Conservation (phyloP, 2,797 vertebrate genomes). For the Argya squamiceps region DNA sequence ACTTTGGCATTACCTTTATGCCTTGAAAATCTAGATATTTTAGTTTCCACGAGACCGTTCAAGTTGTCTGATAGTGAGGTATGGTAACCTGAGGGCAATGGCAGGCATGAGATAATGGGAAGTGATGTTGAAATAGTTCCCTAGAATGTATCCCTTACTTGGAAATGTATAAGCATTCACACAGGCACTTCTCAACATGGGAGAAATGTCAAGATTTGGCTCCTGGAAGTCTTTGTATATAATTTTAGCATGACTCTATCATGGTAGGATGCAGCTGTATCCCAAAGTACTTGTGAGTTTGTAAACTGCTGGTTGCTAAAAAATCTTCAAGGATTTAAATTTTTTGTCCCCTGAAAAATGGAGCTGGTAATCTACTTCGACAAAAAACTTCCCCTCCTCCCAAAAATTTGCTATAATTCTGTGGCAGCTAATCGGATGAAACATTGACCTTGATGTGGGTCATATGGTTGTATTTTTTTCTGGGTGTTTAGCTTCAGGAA, state of each 20-base stretch:
- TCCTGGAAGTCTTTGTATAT: not conserved
- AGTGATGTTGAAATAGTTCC: not conserved
- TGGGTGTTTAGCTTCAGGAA: not conserved
- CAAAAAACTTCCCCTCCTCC: rapidly evolving
- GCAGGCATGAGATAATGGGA: not conserved
- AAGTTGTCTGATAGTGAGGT: not conserved
- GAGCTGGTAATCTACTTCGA: not conserved
- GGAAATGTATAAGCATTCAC: not conserved
- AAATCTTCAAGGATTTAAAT: not conserved
- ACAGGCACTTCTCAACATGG: not conserved
- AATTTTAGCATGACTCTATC: not conserved
- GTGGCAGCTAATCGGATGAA: not conserved
- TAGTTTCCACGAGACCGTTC: rapidly evolving
- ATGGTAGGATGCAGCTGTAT: not conserved
- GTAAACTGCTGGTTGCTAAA: not conserved
- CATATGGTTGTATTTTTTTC: not conserved
- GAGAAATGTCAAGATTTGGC: not conserved
- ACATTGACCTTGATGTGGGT: rapidly evolving
- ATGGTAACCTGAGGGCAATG: not conserved
- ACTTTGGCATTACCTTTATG: not conserved
- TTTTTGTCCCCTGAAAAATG: not conserved
- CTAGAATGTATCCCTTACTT: not conserved
- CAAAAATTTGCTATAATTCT: not conserved
- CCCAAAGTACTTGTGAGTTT: not conserved
- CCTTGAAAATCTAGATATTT: not conserved